Evolutionary conservation across 2,797 vertebrate species (phyloP), one percentile per base, ranked within the genome.

Genomic region (Scyliorhinus canicula): DNA sequence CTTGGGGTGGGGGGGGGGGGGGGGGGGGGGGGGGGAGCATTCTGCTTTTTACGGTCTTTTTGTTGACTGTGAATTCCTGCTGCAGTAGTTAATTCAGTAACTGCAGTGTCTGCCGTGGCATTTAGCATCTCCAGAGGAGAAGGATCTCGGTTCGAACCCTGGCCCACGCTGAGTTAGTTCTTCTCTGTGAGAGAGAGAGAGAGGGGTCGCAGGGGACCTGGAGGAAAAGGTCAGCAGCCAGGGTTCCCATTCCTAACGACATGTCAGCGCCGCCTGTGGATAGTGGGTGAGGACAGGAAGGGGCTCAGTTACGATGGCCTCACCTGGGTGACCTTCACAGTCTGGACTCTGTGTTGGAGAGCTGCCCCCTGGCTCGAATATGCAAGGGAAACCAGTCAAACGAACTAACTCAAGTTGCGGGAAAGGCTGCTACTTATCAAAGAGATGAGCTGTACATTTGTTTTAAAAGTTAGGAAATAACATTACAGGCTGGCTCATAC

Each of bases 391-490:
- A 65, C 24, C 44, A 26, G 21, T 91, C 88, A 63, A 91, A 44
- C 35, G 40, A 91, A 91, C 21, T 3, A 63, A 91, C 65, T 26
- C 40, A 44, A 26, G n/a, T 91, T 91, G 44, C 26, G 79, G 44
- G n/a, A 65, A 91, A 14, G 40, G 2, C 88, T 91, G 24, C 21
- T 11, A 40, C 40, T 40, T 65, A 26, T 65, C 21, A 11, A 44
- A 91, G 24, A n/a, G n/a, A 91, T 28, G 40, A 91, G 88, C 44
- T 65, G 88, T 65, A 12, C 88, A 44, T 91, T 91, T 91, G 88
- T 91, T 65, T 91, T 65, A 91, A n/a, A 91, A 91, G 88, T 65
- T 21, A 28, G 88, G 88, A 63, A 91, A 65, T 65, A 91, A 91
- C 88, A 65, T 63, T 65, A 91, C 88, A 91, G 88, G n/a, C 40